Evolutionary conservation across 2,797 vertebrate species (phyloP).

Genomic region (Amblyraja radiata): DNA sequence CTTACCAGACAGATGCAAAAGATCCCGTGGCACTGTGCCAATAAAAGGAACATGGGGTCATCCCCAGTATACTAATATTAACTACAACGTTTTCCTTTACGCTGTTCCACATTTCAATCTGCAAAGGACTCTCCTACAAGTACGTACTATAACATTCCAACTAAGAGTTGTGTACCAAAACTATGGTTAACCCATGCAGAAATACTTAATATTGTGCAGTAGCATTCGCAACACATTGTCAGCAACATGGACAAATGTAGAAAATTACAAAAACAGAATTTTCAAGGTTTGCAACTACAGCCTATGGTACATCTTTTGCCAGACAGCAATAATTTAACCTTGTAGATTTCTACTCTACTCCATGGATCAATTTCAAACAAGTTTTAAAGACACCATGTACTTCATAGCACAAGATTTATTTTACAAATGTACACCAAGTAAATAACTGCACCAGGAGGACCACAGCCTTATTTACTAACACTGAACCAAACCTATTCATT

Average conservation of each 20-base stretch:
- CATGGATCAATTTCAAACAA: neutral
- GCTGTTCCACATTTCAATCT: neutral
- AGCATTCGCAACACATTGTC: neutral
- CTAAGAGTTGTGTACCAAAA: too few relatives aligned
- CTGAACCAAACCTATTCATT: neutral
- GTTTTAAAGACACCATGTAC: neutral
- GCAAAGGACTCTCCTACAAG: neutral
- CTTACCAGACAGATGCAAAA: too few relatives aligned
- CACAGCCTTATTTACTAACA: neutral
- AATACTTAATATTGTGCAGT: neutral
- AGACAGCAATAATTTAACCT: neutral
- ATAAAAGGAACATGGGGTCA: too few relatives aligned
- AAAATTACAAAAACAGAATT: neutral
- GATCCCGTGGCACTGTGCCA: too few relatives aligned
- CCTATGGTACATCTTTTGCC: neutral
- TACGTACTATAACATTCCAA: neutral
- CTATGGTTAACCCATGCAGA: neutral
- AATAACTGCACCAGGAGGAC: neutral
- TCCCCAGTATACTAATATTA: neutral
- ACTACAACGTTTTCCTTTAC: neutral
- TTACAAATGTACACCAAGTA: neutral
- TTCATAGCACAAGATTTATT: neutral
- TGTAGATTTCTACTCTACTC: neutral
- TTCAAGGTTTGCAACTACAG: neutral
- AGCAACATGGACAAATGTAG: neutral